Conservation (phyloP, 1,140 invertebrate species). For the Belonocnema kinseyi region DNA sequence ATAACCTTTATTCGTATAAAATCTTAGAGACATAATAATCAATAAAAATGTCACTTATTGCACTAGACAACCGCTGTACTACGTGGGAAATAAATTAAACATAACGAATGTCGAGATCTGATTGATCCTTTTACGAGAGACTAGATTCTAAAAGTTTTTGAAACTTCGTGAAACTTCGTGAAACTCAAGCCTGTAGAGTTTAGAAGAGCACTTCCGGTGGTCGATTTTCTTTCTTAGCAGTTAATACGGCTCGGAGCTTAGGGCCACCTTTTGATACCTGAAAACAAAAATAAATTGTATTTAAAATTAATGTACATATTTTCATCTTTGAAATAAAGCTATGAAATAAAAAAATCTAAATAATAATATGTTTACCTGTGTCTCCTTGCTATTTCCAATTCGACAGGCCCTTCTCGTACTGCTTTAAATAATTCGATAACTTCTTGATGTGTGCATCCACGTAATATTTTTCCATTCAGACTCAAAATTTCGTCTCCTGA, state of each 20-base stretch:
- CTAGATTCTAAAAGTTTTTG: slow-evolving; percentile 67
- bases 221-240: slow-evolving; percentile 41
- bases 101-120: slow-evolving; percentile 60
- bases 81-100: slow-evolving; percentile 65
- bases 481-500: slow-evolving; percentile 88
- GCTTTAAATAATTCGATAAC: slow-evolving; percentile 87
- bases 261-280: slow-evolving; percentile 68
- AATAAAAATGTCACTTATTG: slow-evolving; percentile 51
- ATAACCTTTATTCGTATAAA: slow-evolving; percentile 31
- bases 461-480: slow-evolving; percentile 83
- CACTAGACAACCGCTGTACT: slow-evolving; percentile 47
- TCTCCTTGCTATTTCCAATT: slow-evolving; percentile 81
- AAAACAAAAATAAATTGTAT: slow-evolving; percentile 34
- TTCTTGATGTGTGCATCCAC: slow-evolving; percentile 85
- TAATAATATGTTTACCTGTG: slow-evolving; percentile 62
- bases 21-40: slow-evolving; percentile 39
- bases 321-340: too few relatives aligned
- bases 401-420: slow-evolving; percentile 83
- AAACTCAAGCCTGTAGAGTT: slow-evolving; percentile 54
- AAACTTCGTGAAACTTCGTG: slow-evolving; percentile 53
- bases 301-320: too few relatives aligned
- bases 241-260: slow-evolving; percentile 69
- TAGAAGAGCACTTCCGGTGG: slow-evolving; percentile 67
- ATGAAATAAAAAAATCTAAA: background rate
- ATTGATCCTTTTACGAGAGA: slow-evolving; percentile 63